These are phyloP conservation scores for Gambelia wislizenii DNA, from an alignment of 2,797 vertebrate species.

Conservation along the genomic window DNA sequence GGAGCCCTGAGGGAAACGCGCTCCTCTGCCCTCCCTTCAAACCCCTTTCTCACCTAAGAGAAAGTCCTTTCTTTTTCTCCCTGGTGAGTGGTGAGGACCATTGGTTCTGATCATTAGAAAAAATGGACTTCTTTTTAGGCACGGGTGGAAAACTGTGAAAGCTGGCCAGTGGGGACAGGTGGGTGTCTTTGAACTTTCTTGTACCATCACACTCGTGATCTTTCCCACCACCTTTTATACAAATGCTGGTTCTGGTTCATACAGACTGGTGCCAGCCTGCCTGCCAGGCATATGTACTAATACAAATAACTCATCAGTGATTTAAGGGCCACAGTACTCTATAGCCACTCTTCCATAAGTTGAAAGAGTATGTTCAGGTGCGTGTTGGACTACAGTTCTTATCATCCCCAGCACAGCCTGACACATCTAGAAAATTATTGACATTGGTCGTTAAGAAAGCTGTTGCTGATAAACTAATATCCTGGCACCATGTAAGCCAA, in stretches of 20 bases:
- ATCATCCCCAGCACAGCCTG: too few species aligned
- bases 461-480: background rate
- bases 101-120: constrained; percentile 70
- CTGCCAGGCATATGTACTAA: too few species aligned
- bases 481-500: background rate
- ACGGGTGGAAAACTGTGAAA: constrained; percentile 57
- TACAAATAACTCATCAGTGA: background rate
- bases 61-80: constrained; percentile 9
- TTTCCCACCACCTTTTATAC: background rate
- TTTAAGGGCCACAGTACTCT: background rate
- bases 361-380: too few species aligned
- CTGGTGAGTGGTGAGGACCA: constrained; percentile 56
- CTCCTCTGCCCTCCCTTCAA: too few species aligned
- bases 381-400: too few species aligned
- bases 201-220: accelerated
- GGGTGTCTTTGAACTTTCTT: background rate
- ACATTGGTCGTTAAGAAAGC: background rate
- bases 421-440: background rate
- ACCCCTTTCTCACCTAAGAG: constrained; percentile 39
- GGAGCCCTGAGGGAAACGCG: background rate
- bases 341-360: too few species aligned
- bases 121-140: constrained; percentile 64
- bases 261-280: background rate
- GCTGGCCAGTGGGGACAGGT: constrained; percentile 14
- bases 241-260: background rate